Percentiles rank a stretch among this genome's conserved stretches.
phyloP scores from a whole-genome alignment of 2,888 invertebrate species.

The Exocentrus adspersus region DNA sequence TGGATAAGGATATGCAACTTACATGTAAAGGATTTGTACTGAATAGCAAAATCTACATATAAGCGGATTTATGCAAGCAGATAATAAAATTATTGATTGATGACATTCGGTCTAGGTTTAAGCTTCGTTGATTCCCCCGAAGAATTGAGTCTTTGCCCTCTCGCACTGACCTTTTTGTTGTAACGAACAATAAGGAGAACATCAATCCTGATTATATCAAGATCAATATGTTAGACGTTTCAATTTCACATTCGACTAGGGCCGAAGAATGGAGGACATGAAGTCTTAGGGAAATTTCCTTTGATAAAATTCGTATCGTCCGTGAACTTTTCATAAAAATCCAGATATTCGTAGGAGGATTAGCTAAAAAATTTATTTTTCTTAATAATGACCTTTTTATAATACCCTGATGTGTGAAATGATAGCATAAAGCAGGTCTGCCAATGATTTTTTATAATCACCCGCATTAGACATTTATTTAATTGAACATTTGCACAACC shows the following conservation, averaged over 20 bases:
- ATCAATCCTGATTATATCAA: constrained; percentile 14
- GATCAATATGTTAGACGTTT: constrained; percentile 14
- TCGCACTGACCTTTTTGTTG: constrained; percentile 10
- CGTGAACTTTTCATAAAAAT: too few species aligned
- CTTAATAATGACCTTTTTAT: too few species aligned
- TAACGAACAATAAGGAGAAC: constrained; percentile 9
- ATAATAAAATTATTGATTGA: constrained; percentile 17
- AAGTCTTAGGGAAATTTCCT: too few species aligned
- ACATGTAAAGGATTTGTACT: neutral
- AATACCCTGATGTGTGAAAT: too few species aligned
- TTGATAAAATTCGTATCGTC: too few species aligned
- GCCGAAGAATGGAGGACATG: neutral
- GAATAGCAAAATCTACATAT: constrained; percentile 2
- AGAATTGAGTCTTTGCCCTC: constrained; percentile 10
- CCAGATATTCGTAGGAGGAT: too few species aligned
- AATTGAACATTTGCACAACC: neutral
- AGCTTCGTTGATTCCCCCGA: constrained; percentile 13
- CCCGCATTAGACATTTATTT: too few species aligned
- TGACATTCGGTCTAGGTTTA: constrained; percentile 8
- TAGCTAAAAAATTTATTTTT: too few species aligned
- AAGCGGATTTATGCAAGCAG: neutral
- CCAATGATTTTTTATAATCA: too few species aligned
- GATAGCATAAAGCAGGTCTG: too few species aligned
- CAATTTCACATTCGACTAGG: constrained; percentile 9
- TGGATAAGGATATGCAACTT: too few species aligned